Evolutionary conservation across 1,140 invertebrate genomes (phyloP), one percentile per base, ranked within the genome.

Genomic region (Drosophila azteca): DNA sequence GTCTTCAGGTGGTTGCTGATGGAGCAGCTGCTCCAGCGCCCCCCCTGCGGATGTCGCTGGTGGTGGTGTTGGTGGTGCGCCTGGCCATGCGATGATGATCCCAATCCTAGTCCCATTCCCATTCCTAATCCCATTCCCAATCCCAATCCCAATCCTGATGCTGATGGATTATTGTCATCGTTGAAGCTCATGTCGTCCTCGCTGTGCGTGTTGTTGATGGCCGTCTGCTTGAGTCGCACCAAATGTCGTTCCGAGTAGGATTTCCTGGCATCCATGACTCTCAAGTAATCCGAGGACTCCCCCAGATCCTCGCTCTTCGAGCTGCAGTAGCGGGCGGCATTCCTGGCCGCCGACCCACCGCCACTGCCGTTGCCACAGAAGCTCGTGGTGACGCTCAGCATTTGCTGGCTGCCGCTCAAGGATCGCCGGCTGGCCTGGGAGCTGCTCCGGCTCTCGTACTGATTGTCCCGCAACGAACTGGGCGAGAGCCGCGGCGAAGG

Each of bases 181-280:
- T 90, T 90, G 80, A 90, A 90, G 80, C 84, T 91, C 46, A 87
- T 79, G 46, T 90, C 90, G 35, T 91, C 90, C 73, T 91, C 80
- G 51, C 88, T 84, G 61, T 85, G 81, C 9, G 80, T 91, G 43
- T 88, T 91, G 17, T 79, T 91, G 0, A 92, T 92, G 31, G 91
- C 91, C 35, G 90, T 92, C 63, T 92, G 91, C 49, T 91, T 91
- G 8, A 92, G 76, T 52, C 82, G 81, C 43, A 90, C 85, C 61
- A 91, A 53, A 60, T 91, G 90, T 4, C 91, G 66, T 26, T 92
- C 91, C 41, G 91, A 92, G 39, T 91, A 90, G 1, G 90, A 90
- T 52, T 91, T 90, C 13, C 90, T 79, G 8, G 87, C 74, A 55
- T 91, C 90, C 90, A 91, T 91, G 1, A 90, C 80, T 6, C 90